Evolutionary conservation across 2,888 invertebrate genomes (phyloP).

Genomic region (Ormyrus nitidulus): DNA sequence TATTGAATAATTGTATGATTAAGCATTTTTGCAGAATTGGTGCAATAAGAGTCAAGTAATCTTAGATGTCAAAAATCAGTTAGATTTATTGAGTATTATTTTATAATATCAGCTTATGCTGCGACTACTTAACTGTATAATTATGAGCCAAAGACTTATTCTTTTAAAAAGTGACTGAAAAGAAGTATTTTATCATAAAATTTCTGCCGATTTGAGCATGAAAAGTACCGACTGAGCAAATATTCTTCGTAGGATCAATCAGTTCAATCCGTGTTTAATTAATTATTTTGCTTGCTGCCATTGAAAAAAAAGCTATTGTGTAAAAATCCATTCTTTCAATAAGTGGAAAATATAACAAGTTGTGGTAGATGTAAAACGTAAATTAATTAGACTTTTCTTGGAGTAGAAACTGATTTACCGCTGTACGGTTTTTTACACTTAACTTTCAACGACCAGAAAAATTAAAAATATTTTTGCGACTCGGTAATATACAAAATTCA

Average conservation of each 20-base stretch:
- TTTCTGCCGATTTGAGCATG: too few species aligned
- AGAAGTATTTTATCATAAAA: too few species aligned
- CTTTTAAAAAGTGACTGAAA: too few species aligned
- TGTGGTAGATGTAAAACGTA: constrained; percentile 8
- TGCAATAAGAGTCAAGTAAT: too few species aligned
- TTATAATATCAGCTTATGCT: too few species aligned
- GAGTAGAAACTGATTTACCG: background rate
- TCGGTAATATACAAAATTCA: constrained; percentile 28
- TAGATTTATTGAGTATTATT: too few species aligned
- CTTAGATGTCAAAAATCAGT: too few species aligned
- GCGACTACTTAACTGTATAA: too few species aligned
- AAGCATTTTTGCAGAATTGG: too few species aligned
- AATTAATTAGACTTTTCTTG: background rate
- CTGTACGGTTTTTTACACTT: constrained; percentile 27
- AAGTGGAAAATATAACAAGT: constrained; percentile 6
- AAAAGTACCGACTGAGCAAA: background rate
- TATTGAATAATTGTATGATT: too few species aligned
- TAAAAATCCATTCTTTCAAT: background rate
- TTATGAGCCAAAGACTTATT: too few species aligned
- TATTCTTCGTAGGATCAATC: background rate
- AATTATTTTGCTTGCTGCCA: constrained; percentile 25
- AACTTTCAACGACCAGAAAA: constrained; percentile 4
- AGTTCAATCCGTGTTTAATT: constrained; percentile 13
- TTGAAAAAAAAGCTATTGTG: constrained; percentile 11
- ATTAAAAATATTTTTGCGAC: constrained; percentile 48